Conservation (phyloP, 1,140 invertebrate species). For the Grapholita molesta region DNA sequence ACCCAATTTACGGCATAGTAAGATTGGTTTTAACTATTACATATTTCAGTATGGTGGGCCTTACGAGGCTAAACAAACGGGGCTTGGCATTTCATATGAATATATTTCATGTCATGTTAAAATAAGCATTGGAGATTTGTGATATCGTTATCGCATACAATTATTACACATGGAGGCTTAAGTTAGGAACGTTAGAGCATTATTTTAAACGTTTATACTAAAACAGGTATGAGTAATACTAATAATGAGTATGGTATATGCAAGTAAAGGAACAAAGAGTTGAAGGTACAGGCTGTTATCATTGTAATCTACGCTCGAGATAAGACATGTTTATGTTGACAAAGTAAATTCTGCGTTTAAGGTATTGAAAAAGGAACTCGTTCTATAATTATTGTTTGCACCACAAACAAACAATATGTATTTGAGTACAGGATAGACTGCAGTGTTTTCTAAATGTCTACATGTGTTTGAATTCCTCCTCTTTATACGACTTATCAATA, state of each 20-base stretch:
- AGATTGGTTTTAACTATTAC: too few relatives aligned
- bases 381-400: neutral
- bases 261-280: conserved; percentile 7
- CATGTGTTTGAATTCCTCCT: neutral
- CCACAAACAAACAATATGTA: neutral
- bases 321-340: conserved; percentile 12
- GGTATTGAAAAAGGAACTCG: conserved; percentile 7
- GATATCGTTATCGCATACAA: neutral
- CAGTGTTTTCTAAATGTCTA: neutral
- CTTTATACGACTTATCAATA: neutral
- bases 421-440: neutral
- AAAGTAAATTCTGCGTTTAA: conserved; percentile 10
- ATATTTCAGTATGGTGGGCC: too few relatives aligned
- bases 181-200: neutral
- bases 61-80: neutral
- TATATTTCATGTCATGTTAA: neutral
- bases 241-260: too few relatives aligned
- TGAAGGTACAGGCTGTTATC: neutral
- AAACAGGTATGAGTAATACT: too few relatives aligned
- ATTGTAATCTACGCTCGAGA: conserved; percentile 7
- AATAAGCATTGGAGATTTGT: neutral
- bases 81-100: neutral
- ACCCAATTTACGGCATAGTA: too few relatives aligned
- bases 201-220: too few relatives aligned
- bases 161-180: neutral